phyloP scores from a whole-genome alignment of 2,797 vertebrate genomes.

The Rhinichthys osculus region DNA sequence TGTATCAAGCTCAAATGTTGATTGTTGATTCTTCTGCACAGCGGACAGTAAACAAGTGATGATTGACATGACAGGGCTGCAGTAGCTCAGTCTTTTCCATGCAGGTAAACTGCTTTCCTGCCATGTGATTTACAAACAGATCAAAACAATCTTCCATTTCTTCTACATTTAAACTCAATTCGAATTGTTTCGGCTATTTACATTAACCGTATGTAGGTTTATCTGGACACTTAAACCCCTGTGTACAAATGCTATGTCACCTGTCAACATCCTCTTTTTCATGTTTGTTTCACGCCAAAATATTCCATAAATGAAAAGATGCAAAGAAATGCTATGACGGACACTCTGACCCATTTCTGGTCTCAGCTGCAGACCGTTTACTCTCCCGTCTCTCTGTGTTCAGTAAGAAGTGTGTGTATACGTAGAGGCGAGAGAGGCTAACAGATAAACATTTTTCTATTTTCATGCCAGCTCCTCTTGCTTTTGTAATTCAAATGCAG shows the following conservation, averaged over 20 bases:
- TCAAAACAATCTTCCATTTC: no score
- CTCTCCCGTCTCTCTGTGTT: conserved; percentile 6
- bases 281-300: not conserved
- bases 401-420: conserved; percentile 27
- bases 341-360: conserved; percentile 25
- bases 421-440: conserved; percentile 38
- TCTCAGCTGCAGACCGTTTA: conserved; percentile 44
- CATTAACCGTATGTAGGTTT: not conserved
- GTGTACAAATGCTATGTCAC: not conserved
- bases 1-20: not conserved
- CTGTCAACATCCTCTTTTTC: not conserved
- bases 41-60: not conserved
- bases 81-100: conserved; percentile 1
- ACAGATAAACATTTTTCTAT: conserved; percentile 55
- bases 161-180: not conserved
- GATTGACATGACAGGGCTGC: conserved; percentile 2
- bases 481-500: conserved; percentile 56
- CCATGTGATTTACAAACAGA: conserved; percentile 9
- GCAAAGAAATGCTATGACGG: not conserved
- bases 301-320: conserved; percentile 16
- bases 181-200: not conserved
- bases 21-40: not conserved
- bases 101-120: not conserved
- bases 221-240: not conserved
- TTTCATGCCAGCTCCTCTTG: conserved; percentile 54